A percentile compares a stretch with the other conserved stretches of the same genome.
Evolutionary conservation across 2,113 vertebrate genomes (phyloP).

Genomic region (Neodontobutis hainanensis): DNA sequence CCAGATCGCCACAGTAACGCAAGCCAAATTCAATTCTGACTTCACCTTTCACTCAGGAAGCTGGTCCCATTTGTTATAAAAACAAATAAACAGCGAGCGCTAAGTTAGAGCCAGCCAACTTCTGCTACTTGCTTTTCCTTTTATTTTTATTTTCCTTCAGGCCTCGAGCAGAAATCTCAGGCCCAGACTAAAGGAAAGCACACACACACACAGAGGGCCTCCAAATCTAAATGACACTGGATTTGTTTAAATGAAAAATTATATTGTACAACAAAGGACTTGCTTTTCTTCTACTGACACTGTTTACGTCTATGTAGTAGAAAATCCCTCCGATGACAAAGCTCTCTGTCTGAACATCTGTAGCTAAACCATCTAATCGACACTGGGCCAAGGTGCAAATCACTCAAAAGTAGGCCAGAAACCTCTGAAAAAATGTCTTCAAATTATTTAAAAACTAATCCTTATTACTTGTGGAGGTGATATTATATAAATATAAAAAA

Average conservation of each 20-base stretch:
- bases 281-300: slow-evolving; percentile 54
- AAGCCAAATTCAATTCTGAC: slow-evolving; percentile 77
- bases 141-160: neutral
- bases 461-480: no score
- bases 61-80: slow-evolving; percentile 70
- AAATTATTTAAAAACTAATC: no score
- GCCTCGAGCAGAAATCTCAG: slow-evolving; percentile 57
- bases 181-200: slow-evolving; percentile 46
- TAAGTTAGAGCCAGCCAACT: slow-evolving; percentile 60
- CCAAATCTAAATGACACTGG: slow-evolving; percentile 58
- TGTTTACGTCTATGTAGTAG: slow-evolving; percentile 63
- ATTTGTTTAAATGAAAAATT: slow-evolving; percentile 77
- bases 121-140: slow-evolving; percentile 19
- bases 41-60: slow-evolving; percentile 72
- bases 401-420: neutral
- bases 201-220: slow-evolving; percentile 37
- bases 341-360: slow-evolving; percentile 71
- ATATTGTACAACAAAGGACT: slow-evolving; percentile 66
- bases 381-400: neutral
- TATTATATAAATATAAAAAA: no score
- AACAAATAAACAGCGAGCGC: slow-evolving; percentile 75
- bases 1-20: slow-evolving; percentile 73
- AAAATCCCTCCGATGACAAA: slow-evolving; percentile 75
- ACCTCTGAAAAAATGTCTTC: no score
- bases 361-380: slow-evolving; percentile 67